Conservation (phyloP, 2,113 vertebrate species). For the Emberiza fucata region DNA sequence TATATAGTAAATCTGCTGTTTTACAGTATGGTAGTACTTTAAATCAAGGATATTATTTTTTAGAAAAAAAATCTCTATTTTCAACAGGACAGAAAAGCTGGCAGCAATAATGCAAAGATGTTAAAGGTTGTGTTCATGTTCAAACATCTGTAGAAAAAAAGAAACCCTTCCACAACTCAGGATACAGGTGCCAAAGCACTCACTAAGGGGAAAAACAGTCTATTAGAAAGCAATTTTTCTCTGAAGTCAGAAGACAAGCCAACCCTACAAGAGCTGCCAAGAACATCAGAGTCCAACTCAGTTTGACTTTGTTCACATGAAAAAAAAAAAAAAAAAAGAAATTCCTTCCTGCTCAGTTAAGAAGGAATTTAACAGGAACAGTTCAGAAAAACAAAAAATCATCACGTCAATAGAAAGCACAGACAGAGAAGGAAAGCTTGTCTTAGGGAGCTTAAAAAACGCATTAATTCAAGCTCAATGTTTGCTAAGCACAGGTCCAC, state of each 20-base stretch:
- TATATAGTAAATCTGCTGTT: neutral
- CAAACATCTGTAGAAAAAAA: conserved; percentile 1
- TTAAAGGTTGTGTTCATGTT: neutral
- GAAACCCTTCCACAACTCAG: neutral
- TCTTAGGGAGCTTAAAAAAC: neutral
- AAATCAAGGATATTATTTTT: neutral
- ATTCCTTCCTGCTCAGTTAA: conserved; percentile 1
- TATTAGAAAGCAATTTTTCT: conserved; percentile 8
- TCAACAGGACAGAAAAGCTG: neutral
- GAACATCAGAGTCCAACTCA: neutral
- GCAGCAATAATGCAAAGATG: neutral
- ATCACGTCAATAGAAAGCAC: neutral
- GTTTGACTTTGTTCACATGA: neutral
- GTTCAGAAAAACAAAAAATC: neutral
- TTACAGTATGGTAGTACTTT: neutral
- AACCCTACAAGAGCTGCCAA: neutral
- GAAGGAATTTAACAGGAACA: neutral
- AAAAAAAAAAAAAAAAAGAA: neutral
- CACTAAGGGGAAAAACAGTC: neutral
- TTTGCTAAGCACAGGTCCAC: neutral
- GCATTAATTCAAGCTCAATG: fast-evolving
- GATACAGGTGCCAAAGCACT: conserved; percentile 10
- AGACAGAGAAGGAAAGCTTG: neutral
- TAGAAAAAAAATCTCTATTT: neutral
- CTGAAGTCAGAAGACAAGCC: conserved; percentile 1